Evolutionary conservation across 1,140 invertebrate species (phyloP).

Genomic region (Trichogramma pretiosum): DNA sequence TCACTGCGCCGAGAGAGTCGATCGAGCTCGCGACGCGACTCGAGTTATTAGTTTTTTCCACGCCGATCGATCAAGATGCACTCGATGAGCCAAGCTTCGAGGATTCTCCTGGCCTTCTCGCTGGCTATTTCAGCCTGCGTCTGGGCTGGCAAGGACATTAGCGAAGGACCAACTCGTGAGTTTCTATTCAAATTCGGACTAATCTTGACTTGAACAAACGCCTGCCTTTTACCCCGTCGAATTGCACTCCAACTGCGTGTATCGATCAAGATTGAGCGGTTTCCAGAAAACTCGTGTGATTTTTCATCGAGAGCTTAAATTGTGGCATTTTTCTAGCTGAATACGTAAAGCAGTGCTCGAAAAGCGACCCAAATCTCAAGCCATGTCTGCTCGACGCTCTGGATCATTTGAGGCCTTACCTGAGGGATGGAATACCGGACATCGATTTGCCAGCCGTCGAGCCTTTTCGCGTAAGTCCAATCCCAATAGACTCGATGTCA

Average conservation of each 20-base stretch:
- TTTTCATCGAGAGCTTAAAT: too few species aligned
- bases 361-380: slow-evolving; percentile 54
- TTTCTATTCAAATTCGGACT: too few species aligned
- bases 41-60: too few species aligned
- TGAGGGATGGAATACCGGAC: slow-evolving; percentile 58
- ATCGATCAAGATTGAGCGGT: too few species aligned
- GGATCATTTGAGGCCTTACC: slow-evolving; percentile 56
- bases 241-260: too few species aligned
- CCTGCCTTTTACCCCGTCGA: too few species aligned
- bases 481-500: too few species aligned
- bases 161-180: slow-evolving; percentile 22
- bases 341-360: slow-evolving; percentile 61
- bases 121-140: slow-evolving; percentile 4
- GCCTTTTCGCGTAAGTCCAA: slow-evolving; percentile 51
- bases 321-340: too few species aligned
- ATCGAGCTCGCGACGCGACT: background rate
- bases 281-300: too few species aligned
- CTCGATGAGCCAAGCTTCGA: background rate
- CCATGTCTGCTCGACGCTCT: slow-evolving; percentile 54
- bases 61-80: background rate
- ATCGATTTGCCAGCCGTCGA: slow-evolving; percentile 62
- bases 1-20: background rate
- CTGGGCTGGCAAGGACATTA: slow-evolving; percentile 1
- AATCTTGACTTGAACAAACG: too few species aligned
- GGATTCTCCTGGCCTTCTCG: slow-evolving; percentile 15